These are phyloP conservation scores for Coryphaenoides rupestris DNA, from an alignment of 2,113 vertebrate genomes.

Conservation along the genomic window DNA sequence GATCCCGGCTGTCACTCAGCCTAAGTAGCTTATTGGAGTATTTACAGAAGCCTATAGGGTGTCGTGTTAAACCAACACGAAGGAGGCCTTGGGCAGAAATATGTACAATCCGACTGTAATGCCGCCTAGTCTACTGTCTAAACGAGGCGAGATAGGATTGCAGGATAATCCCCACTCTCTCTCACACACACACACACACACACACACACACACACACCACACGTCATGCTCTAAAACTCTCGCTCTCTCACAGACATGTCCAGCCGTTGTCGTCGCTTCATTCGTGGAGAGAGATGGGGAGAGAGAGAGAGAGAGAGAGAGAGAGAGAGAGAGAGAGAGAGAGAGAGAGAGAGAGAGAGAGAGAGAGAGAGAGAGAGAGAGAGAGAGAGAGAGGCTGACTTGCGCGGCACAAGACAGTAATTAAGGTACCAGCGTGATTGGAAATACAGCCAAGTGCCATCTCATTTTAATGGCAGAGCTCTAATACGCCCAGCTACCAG, in stretches of 20 bases:
- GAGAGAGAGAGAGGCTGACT: slow-evolving; percentile 39
- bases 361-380: too few species aligned
- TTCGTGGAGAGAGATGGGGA: slow-evolving; percentile 42
- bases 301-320: slow-evolving; percentile 42
- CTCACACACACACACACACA: neutral
- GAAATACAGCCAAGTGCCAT: slow-evolving; percentile 67
- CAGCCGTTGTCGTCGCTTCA: too few species aligned
- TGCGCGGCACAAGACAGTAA: slow-evolving; percentile 55
- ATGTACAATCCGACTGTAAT: slow-evolving; percentile 22
- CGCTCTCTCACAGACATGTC: neutral
- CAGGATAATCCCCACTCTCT: slow-evolving; percentile 14
- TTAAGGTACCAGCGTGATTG: slow-evolving; percentile 72
- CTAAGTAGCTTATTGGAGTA: slow-evolving; percentile 39
- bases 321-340: slow-evolving; percentile 41
- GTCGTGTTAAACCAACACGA: slow-evolving; percentile 32
- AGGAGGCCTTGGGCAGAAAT: slow-evolving; percentile 36
- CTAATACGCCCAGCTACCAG: slow-evolving; percentile 71
- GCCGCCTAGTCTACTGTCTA: slow-evolving; percentile 15
- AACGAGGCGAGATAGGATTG: slow-evolving; percentile 32
- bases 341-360: too few species aligned
- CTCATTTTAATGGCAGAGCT: slow-evolving; percentile 71
- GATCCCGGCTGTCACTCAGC: slow-evolving; percentile 32
- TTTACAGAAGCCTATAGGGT: slow-evolving; percentile 13
- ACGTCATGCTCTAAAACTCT: neutral
- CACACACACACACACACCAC: neutral